Base-by-base conservation (phyloP, 2,888 invertebrate genomes). In the Phengaris arion region DNA sequence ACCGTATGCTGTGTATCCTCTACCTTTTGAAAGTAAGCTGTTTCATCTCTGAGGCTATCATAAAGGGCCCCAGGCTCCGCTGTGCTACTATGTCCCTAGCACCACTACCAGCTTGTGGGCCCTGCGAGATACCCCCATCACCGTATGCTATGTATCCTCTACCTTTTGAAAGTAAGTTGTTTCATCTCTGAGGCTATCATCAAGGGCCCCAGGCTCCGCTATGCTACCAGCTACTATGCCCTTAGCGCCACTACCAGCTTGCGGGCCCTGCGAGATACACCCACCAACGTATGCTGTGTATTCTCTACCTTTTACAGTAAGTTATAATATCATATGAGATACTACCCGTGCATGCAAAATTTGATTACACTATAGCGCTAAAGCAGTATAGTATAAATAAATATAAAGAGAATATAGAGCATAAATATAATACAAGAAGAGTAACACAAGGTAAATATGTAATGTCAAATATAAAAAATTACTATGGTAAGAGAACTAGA, bases 201-300 rank as follows among this genome's bases (percentile, higher is more conserved):
- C 9, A 22, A 22, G 15, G 51, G 10, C 54, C 8, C 10, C 59
- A 86, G 59, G 90, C 89, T 0, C 89, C 92, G 2, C 85, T 93
- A 0, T 93, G 93, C 81, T 93, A 93, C 81, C 93, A 93, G 85
- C 85, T 93, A 78, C 85, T 93, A 13, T 93, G 0, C 92, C 92
- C 0, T 81, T 92, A 2, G 88, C 89, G 0, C 88, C 86, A 0
- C 80, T 88, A 70, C 89, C 88, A 0, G 84, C 90, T 12, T 93
- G 93, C 4, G 35, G 35, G 4, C 2, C 35, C 35, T 35, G 35
- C 35, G 35, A 35, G 4, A 3, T 2, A 74, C 89, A 90, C 0
- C 91, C 91, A 1, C 91, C 89, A 0, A 92, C 91, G 0, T 92
- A 92, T 74, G 92, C 92, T 0, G 86, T 93, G 52, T 93, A 93